Percentiles rank a stretch among this genome's conserved stretches.
Conservation (phyloP, 2,888 invertebrate species). For the Luperina nickerlii region DNA sequence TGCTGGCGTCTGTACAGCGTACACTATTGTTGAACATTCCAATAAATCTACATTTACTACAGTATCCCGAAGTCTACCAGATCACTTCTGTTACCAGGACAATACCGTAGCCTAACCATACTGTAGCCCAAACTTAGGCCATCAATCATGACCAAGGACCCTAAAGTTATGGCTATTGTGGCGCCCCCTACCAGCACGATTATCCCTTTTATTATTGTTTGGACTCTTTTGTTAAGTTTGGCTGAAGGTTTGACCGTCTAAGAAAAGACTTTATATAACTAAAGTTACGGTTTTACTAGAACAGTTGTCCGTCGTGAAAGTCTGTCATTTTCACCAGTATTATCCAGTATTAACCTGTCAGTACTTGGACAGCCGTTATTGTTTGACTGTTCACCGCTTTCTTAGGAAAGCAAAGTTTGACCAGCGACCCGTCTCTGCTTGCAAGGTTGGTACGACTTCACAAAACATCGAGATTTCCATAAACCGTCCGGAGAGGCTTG, state of each 20-base stretch:
- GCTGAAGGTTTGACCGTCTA: constrained; percentile 56
- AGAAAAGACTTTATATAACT: constrained; percentile 18
- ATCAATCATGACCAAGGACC: constrained; percentile 72
- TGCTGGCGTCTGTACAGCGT: too few species aligned
- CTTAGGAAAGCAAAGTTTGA: not conserved
- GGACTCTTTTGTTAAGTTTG: constrained; percentile 68
- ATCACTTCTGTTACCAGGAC: constrained; percentile 15
- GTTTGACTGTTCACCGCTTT: not conserved
- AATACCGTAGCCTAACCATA: constrained; percentile 22
- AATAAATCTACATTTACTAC: not conserved
- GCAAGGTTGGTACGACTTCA: not conserved
- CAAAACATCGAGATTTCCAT: not conserved
- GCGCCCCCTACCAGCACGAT: constrained; percentile 62
- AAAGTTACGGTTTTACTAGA: not conserved
- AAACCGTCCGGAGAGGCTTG: too few species aligned
- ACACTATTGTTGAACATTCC: constrained; percentile 1
- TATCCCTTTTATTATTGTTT: constrained; percentile 72
- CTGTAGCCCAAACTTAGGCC: constrained; percentile 62
- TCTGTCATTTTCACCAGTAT: not conserved
- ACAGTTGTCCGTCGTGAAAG: not conserved
- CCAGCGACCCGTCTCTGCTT: not conserved
- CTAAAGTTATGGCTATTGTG: constrained; percentile 70
- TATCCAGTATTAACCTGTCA: not conserved
- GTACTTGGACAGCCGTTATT: not conserved
- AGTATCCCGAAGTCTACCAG: not conserved